Evolutionary conservation across 2,797 vertebrate genomes (phyloP).

Genomic region (Peromyscus eremicus): DNA sequence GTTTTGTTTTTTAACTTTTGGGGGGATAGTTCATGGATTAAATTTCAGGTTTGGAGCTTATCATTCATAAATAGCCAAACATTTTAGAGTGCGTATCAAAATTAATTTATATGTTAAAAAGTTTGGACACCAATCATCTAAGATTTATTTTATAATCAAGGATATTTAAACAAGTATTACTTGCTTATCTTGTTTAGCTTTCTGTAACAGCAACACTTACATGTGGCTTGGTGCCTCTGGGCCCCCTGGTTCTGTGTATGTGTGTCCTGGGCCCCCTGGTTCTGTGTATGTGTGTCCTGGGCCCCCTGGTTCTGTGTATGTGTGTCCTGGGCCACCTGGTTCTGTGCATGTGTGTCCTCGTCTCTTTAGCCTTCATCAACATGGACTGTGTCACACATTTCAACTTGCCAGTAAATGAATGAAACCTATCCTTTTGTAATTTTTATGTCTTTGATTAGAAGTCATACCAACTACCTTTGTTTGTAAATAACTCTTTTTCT

Average conservation of each 20-base stretch:
- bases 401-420: conserved; percentile 1
- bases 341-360: neutral
- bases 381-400: neutral
- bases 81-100: neutral
- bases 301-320: no score
- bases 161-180: neutral
- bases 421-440: conserved; percentile 6
- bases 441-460: conserved; percentile 52
- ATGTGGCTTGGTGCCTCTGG: neutral
- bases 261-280: no score
- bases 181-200: conserved; percentile 54
- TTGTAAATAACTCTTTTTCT: conserved; percentile 30
- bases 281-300: no score
- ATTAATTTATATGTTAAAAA: conserved; percentile 42
- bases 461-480: conserved; percentile 2
- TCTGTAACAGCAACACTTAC: neutral
- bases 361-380: neutral
- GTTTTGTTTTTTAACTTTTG: conserved; percentile 3
- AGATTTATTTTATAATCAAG: conserved; percentile 43
- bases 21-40: neutral
- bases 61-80: conserved; percentile 23
- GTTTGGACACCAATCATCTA: conserved; percentile 4
- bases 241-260: no score
- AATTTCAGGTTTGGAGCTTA: conserved; percentile 33
- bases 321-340: no score